phyloP scores from a whole-genome alignment of 1,140 invertebrate species.

The Psix sp. region DNA sequence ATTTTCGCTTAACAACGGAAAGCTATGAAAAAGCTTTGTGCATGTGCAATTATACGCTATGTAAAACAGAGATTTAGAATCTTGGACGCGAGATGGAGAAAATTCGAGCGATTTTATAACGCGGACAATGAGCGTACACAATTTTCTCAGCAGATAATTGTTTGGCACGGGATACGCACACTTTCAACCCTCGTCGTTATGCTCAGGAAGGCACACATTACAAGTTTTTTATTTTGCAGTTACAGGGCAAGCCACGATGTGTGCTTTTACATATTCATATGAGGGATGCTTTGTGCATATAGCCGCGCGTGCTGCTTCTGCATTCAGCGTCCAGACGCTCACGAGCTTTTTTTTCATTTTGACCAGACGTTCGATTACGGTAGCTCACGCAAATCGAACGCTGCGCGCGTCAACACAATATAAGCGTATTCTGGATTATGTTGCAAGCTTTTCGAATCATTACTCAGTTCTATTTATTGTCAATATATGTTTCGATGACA shows the following conservation, averaged over 20 bases:
- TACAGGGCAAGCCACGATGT: constrained; percentile 30
- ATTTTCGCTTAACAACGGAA: too few species aligned
- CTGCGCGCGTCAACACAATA: constrained; percentile 15
- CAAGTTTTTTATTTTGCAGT: constrained; percentile 23
- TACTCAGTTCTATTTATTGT: too few species aligned
- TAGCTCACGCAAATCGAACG: constrained; percentile 24
- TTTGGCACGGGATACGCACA: constrained; percentile 16
- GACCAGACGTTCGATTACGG: constrained; percentile 41
- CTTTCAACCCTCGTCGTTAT: constrained; percentile 17
- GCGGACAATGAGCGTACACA: constrained; percentile 10
- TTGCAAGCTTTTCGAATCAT: neutral
- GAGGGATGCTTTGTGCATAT: constrained; percentile 27
- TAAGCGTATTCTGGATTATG: constrained; percentile 11
- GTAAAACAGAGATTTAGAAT: neutral
- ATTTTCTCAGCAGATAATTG: constrained; percentile 21
- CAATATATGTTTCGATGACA: too few species aligned
- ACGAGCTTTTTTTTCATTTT: constrained; percentile 36
- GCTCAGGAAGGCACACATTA: constrained; percentile 9
- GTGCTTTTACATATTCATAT: constrained; percentile 49
- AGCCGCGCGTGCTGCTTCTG: constrained; percentile 4
- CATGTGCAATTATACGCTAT: neutral
- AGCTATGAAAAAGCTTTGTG: too few species aligned
- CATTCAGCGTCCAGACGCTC: constrained; percentile 35
- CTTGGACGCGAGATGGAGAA: neutral
- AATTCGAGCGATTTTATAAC: neutral